Evolutionary conservation across 2,888 invertebrate genomes (phyloP).

Genomic region (Netelia melanura): DNA sequence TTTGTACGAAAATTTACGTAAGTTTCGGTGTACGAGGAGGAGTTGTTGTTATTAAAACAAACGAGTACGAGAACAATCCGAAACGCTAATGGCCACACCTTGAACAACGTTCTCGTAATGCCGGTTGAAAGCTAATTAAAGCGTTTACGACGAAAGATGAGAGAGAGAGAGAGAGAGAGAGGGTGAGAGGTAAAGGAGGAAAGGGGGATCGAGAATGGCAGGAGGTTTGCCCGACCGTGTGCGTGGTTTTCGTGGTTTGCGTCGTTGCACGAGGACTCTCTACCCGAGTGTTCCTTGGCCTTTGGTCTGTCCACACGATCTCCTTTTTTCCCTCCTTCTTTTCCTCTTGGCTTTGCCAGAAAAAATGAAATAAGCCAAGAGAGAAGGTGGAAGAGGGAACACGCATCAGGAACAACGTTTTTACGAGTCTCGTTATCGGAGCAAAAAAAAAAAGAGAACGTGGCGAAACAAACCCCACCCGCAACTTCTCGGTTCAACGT

Average conservation of each 20-base stretch:
- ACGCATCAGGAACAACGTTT: not conserved
- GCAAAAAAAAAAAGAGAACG: not conserved
- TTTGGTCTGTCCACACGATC: not conserved
- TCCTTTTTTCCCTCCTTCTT: not conserved
- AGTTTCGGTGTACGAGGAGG: too few relatives aligned
- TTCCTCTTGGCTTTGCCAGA: constrained; percentile 34
- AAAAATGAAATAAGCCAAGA: constrained; percentile 42
- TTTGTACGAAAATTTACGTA: not conserved
- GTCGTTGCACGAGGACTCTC: not conserved
- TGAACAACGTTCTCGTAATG: constrained; percentile 23
- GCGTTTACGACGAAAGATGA: constrained; percentile 21
- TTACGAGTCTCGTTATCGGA: constrained; percentile 74
- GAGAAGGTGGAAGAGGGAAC: not conserved
- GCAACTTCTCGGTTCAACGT: constrained; percentile 7
- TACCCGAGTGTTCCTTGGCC: constrained; percentile 18
- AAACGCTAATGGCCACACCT: not conserved
- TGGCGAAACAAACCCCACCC: constrained; percentile 21
- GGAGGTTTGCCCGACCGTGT: constrained; percentile 31
- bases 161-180: not conserved
- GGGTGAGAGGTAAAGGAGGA: not conserved
- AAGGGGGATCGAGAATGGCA: not conserved
- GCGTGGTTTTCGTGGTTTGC: constrained; percentile 60
- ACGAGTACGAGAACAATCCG: not conserved
- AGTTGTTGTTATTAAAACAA: too few relatives aligned
- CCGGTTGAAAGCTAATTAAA: constrained; percentile 65